phyloP scores from a whole-genome alignment of 2,888 invertebrate genomes.

The Osmoderma eremita region DNA sequence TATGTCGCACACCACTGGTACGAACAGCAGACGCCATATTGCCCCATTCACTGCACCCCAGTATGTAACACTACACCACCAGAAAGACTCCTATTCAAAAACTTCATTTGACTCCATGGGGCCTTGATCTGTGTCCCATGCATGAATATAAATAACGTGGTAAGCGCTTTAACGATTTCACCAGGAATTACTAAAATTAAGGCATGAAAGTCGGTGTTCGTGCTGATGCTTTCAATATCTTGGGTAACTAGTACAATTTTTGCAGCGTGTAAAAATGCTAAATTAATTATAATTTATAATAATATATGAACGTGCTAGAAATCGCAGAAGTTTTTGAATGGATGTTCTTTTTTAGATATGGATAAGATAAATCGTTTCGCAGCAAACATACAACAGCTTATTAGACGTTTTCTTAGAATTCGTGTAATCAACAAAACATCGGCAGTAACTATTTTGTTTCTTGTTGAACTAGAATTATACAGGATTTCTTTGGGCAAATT shows the following conservation, averaged over 20 bases:
- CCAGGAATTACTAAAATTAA: not conserved
- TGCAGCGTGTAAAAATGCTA: not conserved
- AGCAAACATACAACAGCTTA: constrained; percentile 27
- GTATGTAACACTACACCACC: constrained; percentile 42
- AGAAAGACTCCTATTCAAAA: constrained; percentile 37
- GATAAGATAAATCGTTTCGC: constrained; percentile 13
- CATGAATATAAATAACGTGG: constrained; percentile 25
- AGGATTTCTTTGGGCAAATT: not conserved
- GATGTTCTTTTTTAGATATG: not conserved
- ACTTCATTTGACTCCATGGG: constrained; percentile 36
- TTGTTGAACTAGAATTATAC: constrained; percentile 7
- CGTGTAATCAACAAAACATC: not conserved
- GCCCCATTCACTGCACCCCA: constrained; percentile 41
- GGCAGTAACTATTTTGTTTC: not conserved
- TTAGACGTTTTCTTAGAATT: not conserved
- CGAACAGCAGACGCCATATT: constrained; percentile 40
- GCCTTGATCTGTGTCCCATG: constrained; percentile 24
- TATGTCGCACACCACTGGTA: constrained; percentile 41
- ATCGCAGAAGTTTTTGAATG: constrained; percentile 22
- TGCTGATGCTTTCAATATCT: too few species aligned
- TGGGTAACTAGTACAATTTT: too few species aligned
- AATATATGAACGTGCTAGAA: not conserved
- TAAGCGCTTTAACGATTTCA: constrained; percentile 4
- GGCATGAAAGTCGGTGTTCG: too few species aligned
- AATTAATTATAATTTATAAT: not conserved